Evolutionary conservation across 2,888 invertebrate species (phyloP), one percentile per base, ranked within the genome.

Genomic region (Caenorhabditis sp.): DNA sequence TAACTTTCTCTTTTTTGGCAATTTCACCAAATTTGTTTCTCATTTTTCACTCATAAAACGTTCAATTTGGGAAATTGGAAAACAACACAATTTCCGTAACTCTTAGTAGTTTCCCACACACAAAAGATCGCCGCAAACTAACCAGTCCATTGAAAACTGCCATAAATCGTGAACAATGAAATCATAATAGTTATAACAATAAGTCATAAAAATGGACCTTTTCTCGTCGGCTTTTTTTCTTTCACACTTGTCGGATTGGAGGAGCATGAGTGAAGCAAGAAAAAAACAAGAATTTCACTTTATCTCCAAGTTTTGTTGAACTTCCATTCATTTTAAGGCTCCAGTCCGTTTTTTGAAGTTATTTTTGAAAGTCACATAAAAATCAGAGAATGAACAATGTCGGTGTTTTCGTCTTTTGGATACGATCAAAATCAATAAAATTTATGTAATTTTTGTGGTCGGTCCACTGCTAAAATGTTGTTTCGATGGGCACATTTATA

Each of bases 101-200:
- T 36, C 36, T n/a, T n/a, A n/a, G n/a, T 31, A 43, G 43, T 17
- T 43, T 43, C 14, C 12, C 14, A 43, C 31, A 31, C 31, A 43
- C 6, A 43, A 43, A 43, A 17, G 43, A 17, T 17, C 43, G 14
- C 43, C 43, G 31, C 31, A 6, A 31, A 10, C 31, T 31, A 31
- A 31, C 17, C 17, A 43, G 43, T 43, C 43, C 14, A 43, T 43
- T 10, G 43, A 43, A 43, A 43, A 43, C 14, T 43, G 43, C 43
- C 43, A 43, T 43, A 43, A 43, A 43, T 43, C 43, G 43, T 43
- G 43, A 43, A 43, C 43, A 43, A 43, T 43, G 43, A 43, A 43
- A 43, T 43, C 43, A 43, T 43, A 43, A 43, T 43, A 43, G 43
- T 43, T 12, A 43, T 43, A 43, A 43, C 17, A 43, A 43, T 43